Evolutionary conservation across 1,140 invertebrate species (phyloP), one percentile per base, ranked within the genome.

Genomic region (Ctenoplectra terminalis): DNA sequence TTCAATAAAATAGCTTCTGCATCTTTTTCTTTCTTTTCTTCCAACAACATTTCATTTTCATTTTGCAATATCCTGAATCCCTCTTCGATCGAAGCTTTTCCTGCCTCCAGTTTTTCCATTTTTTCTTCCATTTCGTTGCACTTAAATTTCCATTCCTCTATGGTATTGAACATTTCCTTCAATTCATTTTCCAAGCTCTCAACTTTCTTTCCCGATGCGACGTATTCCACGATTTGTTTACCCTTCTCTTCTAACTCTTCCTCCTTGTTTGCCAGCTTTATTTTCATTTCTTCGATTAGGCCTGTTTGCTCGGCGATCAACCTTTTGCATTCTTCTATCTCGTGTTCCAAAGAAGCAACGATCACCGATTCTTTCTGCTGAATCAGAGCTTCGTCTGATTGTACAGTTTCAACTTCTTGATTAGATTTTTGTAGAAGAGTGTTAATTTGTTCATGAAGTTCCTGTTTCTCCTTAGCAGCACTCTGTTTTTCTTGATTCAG

Each of bases 221-320:
- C 88, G n/a, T 74, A 34, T 0, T 88, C 76, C 2, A 29, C 0
- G 9, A 92, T 84, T 61, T 85, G 67, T 13, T 73, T 54, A 13
- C 70, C 72, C 77, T 91, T 92, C 8, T 43, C 58, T 64, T 87
- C 86, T 13, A 92, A 78, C 64, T 93, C 90, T n/a, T 81, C 72
- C 26, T 92, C 90, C 60, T 91, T 91, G 4, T 88, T 86, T 0
- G 71, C 40, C 9, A 92, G 50, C 67, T 91, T 91, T 43, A 87
- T 52, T 26, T 89, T 91, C 75, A 93, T 88, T 7, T 93, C 90
- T n/a, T 92, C 91, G 20, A 94, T 90, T 0, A 90, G 72, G n/a
- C 90, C 88, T 0, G 90, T 91, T 73, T 95, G 94, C 34, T 95
- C 93, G 3, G 90, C 86, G 2, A 94, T 92, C n/a, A 95, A 73